Base-by-base conservation (phyloP, 2,797 vertebrate genomes). In the Anguilla megastoma region DNA sequence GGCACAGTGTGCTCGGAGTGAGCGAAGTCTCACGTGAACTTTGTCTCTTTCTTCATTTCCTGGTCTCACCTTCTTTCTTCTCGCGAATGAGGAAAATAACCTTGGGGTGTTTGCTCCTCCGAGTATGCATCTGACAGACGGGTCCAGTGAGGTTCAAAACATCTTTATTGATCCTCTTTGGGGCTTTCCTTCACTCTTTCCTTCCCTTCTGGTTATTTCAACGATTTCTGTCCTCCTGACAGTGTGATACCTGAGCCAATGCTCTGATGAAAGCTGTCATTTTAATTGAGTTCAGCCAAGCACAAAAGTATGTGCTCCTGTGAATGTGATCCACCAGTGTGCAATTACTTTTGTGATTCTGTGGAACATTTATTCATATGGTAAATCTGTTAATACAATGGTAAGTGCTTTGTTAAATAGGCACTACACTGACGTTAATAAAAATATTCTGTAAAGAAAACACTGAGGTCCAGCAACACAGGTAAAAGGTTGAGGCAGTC, bases 141-240 rank as follows among this genome's bases (percentile, higher is more conserved):
- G n/a, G 27, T 56, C 83, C 52, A 54, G 27, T 7, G 83, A 18
- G 50, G 83, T 30, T 84, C 83, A 56, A 33, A 84, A 54, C 83
- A 30, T 48, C 83, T 54, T 58, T 56, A 84, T 84, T 58, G 83
- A 84, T 84, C 83, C 16, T 84, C 9, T 56, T 58, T 16, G 27
- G n/a, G 50, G 36, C 6, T 58, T 56, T 54, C 18, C 10, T 80
- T 83, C 80, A n/a, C 79, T 3, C 50, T 56, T 33, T 56, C 10
- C 14, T 24, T 84, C 10, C 45, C 24, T 30, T 54, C 3, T 14
- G 52, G 58, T 56, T 58, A 56, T 84, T 56, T 56, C 50, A 84
- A 84, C 12, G 50, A 56, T 33, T 56, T 56, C 83, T 27, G 10
- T 33, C 83, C n/a, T 36, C 52, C 50, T 24, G n/a, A 84, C 24